These are phyloP conservation scores for roundworm (Caenorhabditis elegans) DNA, from an alignment of 1,140 invertebrate species.

Conservation along the genomic window DNA sequence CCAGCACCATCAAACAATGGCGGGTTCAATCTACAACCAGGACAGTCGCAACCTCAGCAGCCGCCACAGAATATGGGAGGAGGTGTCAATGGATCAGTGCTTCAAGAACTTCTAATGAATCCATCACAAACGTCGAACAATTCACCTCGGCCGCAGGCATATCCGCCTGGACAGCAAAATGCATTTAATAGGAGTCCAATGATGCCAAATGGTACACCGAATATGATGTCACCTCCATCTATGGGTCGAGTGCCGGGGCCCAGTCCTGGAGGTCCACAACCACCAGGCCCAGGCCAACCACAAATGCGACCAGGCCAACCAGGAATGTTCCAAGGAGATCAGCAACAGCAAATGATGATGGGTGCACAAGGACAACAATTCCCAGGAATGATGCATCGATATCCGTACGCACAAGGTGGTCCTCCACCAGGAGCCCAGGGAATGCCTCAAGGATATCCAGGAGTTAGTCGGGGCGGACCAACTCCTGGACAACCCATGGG, in stretches of 20 bases:
- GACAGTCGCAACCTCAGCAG: not conserved
- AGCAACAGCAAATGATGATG: slow-evolving; percentile 33
- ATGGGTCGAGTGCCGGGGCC: slow-evolving; percentile 6
- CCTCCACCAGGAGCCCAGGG: slow-evolving; percentile 21
- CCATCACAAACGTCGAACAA: slow-evolving; percentile 21
- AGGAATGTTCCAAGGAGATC: not conserved
- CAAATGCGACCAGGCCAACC: not conserved
- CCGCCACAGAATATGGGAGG: not conserved
- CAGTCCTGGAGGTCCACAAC: not conserved
- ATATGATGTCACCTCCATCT: slow-evolving; percentile 4
- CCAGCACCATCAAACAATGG: not conserved
- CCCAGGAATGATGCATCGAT: slow-evolving; percentile 2
- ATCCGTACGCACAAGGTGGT: not conserved
- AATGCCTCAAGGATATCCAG: not conserved
- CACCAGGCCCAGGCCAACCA: slow-evolving; percentile 8
- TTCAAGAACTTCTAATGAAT: slow-evolving; percentile 39
- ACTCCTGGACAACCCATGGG: slow-evolving; percentile 19
- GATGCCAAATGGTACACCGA: slow-evolving; percentile 12
- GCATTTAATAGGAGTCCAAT: slow-evolving; percentile 26
- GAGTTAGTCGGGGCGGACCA: not conserved
- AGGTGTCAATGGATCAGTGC: not conserved
- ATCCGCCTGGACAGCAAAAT: slow-evolving; percentile 8
- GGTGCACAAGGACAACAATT: not conserved
- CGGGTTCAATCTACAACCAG: slow-evolving; percentile 1
- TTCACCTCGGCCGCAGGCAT: not conserved